phyloP scores from a whole-genome alignment of 2,888 invertebrate species.

The Eupithecia exiguata region DNA sequence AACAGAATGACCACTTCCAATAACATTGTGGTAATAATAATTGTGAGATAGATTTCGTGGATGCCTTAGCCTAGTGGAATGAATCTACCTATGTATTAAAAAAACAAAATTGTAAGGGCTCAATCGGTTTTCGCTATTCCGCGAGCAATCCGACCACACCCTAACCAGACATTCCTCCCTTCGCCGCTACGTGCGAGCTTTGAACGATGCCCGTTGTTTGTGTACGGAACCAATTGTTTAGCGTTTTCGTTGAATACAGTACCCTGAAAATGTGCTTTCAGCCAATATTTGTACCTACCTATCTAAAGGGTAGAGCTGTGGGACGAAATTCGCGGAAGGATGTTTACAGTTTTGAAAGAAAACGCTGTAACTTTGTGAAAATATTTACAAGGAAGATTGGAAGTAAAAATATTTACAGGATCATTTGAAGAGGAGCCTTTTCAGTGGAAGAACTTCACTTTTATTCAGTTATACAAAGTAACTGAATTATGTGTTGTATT shows the following conservation, averaged over 20 bases:
- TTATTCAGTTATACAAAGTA: background rate
- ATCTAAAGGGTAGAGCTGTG: background rate
- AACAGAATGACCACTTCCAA: background rate
- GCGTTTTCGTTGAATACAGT: slow-evolving; percentile 45
- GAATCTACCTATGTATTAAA: too few relatives aligned
- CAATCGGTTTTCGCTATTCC: background rate
- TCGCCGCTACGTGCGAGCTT: slow-evolving; percentile 46
- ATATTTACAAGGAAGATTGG: slow-evolving; percentile 1
- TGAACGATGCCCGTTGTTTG: slow-evolving; percentile 61
- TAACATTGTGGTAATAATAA: background rate
- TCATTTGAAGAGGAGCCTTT: background rate
- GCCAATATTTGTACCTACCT: background rate
- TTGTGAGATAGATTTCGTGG: too few relatives aligned
- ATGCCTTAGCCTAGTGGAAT: too few relatives aligned
- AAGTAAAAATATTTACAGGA: background rate
- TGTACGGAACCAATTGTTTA: slow-evolving; percentile 61
- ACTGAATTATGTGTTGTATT: background rate
- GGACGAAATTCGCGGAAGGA: background rate
- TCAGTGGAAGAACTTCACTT: background rate
- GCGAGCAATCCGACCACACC: slow-evolving; percentile 22
- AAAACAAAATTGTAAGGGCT: background rate
- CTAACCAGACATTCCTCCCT: slow-evolving; percentile 43
- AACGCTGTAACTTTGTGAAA: background rate
- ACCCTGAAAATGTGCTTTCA: slow-evolving; percentile 39
- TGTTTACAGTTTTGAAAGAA: background rate